Evolutionary conservation across 2,888 invertebrate genomes (phyloP).

Genomic region (Hedychridium roseum): DNA sequence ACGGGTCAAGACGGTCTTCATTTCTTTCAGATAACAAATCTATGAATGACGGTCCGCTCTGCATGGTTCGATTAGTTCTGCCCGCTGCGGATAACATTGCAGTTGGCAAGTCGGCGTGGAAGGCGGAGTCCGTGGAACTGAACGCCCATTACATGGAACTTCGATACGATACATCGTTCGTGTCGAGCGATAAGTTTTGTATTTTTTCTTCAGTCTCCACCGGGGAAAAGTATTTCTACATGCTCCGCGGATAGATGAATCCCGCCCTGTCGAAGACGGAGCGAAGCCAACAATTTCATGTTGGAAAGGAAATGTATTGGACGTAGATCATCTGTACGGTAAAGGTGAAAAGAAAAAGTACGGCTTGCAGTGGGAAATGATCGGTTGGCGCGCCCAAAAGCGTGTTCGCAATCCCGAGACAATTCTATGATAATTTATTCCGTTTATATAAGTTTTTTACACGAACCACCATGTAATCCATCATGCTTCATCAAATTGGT

Average conservation of each 20-base stretch:
- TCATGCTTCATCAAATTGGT: conserved; percentile 52
- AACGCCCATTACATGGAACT: conserved; percentile 31
- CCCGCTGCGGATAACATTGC: conserved; percentile 21
- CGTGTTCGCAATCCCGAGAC: conserved; percentile 29
- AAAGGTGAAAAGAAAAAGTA: too few relatives aligned
- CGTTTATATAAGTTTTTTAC: conserved; percentile 44
- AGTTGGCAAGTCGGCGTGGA: conserved; percentile 14
- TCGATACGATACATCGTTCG: conserved; percentile 12
- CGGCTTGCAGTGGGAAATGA: too few relatives aligned
- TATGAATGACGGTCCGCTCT: neutral
- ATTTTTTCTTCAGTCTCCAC: too few relatives aligned
- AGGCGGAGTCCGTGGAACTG: conserved; percentile 30
- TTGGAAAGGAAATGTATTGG: too few relatives aligned
- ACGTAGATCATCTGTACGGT: too few relatives aligned
- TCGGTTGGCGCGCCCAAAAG: too few relatives aligned
- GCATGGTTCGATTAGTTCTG: conserved; percentile 20
- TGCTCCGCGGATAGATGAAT: too few relatives aligned
- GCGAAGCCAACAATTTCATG: too few relatives aligned
- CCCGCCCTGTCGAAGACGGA: too few relatives aligned
- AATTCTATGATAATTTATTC: conserved; percentile 53
- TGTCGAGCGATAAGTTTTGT: neutral
- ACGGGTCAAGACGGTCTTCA: too few relatives aligned
- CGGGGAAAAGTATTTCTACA: too few relatives aligned
- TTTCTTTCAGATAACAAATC: too few relatives aligned
- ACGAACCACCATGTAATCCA: conserved; percentile 46